Evolutionary conservation across 2,888 invertebrate species (phyloP), one percentile per base, ranked within the genome.

Genomic region (Rhingia campestris): DNA sequence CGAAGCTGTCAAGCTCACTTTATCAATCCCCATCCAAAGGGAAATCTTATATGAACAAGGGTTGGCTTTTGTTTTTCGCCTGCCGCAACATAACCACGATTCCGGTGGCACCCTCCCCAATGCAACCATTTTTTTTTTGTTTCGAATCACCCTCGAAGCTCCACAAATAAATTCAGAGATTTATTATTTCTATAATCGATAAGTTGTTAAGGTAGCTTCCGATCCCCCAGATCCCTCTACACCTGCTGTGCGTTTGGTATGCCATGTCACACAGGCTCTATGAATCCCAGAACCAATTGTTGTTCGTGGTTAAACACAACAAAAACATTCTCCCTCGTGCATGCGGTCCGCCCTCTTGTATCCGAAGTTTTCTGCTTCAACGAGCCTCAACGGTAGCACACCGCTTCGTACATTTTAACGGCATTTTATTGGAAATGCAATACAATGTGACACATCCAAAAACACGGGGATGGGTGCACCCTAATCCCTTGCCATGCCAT

Each of bases 141-240:
- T 4, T 3, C 2, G 10, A 2, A 4, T 14, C 43, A 0, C 37
- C 0, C 35, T 3, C 3, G 51, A 3, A 6, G 14, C 43, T 54
- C 54, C 43, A 35, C 51, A 64, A 58, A 74, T 56, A 56, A 41
- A 70, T 45, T 67, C 75, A 9, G 41, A 35, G 54, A 66, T 76
- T 76, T 70, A 81, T 66, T 39, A 81, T 70, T 70, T 66, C 35
- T 56, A 67, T 76, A 81, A 81, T 81, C 81, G 72, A 81, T 81
- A 61, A 76, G 58, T 66, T 69, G 51, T 64, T 37, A n/a, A 22
- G 35, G 74, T 39, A 39, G 9, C 33, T 37, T 47, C 9, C 56
- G 22, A 35, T 35, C 14, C 54, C 64, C 22, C 43, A 33, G 7
- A 33, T 32, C 41, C 9, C 4, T 30, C 43, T 4, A 22, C 33